Percentiles rank a stretch among this genome's conserved stretches.
These are phyloP conservation scores for Tenrec ecaudatus DNA, from an alignment of 2,113 vertebrate species.

Conservation along the genomic window DNA sequence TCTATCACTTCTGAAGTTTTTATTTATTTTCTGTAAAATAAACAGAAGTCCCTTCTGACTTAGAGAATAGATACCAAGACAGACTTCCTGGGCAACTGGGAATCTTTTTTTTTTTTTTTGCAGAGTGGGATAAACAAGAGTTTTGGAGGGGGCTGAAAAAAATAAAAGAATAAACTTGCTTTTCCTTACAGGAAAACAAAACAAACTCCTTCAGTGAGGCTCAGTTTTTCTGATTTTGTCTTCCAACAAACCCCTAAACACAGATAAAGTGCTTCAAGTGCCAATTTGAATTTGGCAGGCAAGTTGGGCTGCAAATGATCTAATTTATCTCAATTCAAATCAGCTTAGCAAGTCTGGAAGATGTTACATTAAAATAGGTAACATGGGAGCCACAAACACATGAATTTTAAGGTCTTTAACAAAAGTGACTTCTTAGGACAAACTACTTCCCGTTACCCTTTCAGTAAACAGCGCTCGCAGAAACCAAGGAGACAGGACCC, in stretches of 20 bases:
- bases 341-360: constrained; percentile 85
- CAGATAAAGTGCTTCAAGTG: constrained; percentile 76
- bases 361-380: constrained; percentile 84
- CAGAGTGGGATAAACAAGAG: constrained; percentile 23
- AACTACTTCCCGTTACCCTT: constrained; percentile 80
- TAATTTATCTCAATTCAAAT: constrained; percentile 88
- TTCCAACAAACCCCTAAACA: constrained; percentile 74
- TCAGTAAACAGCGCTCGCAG: constrained; percentile 65
- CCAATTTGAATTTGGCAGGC: constrained; percentile 86
- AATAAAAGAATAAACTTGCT: constrained; percentile 30
- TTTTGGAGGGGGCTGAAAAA: neutral
- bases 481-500: constrained; percentile 63
- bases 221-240: constrained; percentile 68
- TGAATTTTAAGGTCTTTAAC: constrained; percentile 85
- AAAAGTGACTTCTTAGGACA: constrained; percentile 85
- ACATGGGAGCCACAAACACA: constrained; percentile 85
- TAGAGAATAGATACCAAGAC: neutral
- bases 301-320: constrained; percentile 82
- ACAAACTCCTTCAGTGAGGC: constrained; percentile 56
- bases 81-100: neutral
- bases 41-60: constrained; percentile 30
- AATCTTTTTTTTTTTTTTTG: neutral
- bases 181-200: constrained; percentile 64
- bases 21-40: neutral
- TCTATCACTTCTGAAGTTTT: neutral